Evolutionary conservation across 2,113 vertebrate species (phyloP), one percentile per base, ranked within the genome.

Genomic region (Trematocara stigmaticum): DNA sequence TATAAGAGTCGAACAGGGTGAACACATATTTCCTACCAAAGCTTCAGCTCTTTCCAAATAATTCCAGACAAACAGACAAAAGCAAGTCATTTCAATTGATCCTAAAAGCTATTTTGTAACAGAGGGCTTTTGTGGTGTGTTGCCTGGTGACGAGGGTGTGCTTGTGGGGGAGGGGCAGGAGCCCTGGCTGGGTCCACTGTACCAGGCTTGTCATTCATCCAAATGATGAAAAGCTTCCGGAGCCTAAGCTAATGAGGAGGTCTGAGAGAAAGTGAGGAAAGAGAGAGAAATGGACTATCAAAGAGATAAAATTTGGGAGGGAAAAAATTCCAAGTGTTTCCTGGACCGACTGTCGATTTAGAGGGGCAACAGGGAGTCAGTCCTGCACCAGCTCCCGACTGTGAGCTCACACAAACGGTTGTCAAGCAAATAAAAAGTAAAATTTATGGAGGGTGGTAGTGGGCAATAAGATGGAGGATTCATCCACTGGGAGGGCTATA

Each of bases 181-280:
- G 86, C 86, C 85, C 53, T 29, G 82, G 87, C 79, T 12, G 53
- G 86, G 92, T 89, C 93, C 91, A 93, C 93, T 89, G 90, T 95
- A 95, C 91, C 78, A n/a, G 88, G 90, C 90, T 91, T 91, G 90
- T 93, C 93, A 95, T 94, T 96, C 94, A 94, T 91, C 91, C 90
- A 91, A 93, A 93, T 94, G 93, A 97, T 96, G 94, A 96, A 97
- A 96, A 95, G 95, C 95, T 96, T 96, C 95, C 96, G 95, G 95
- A 96, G 91, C 84, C 89, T 91, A 93, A 94, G 88, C 94, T 96
- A 96, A 96, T 95, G 94, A 96, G 94, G 89, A 89, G 84, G 81
- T 87, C 89, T 83, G 52, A 89, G 81, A 84, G 84, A 93, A 92
- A 85, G 20, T 29, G 87, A 79, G 90, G 82, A 81, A 61, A 40